Conservation (phyloP, 1,140 invertebrate species). For the Bilobella aurantiaca region DNA sequence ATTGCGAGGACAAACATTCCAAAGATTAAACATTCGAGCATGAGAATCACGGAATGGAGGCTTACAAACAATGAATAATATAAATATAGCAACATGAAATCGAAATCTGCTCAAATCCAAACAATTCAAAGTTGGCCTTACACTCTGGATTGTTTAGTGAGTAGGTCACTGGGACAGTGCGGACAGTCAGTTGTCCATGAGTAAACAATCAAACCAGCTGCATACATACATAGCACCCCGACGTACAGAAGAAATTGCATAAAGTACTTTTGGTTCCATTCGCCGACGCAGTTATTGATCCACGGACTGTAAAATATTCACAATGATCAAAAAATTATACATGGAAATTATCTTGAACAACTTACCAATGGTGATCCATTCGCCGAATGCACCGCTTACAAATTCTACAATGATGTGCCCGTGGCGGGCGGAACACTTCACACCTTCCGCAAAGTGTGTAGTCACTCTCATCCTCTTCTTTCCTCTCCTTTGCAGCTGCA, state of each 20-base stretch:
- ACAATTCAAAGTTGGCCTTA: constrained; percentile 50
- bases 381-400: constrained; percentile 73
- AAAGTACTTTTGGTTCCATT: constrained; percentile 88
- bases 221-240: constrained; percentile 55
- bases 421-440: constrained; percentile 69
- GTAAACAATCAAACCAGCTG: constrained; percentile 56
- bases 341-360: background rate
- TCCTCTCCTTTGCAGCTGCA: constrained; percentile 12
- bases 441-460: constrained; percentile 79
- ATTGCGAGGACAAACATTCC: constrained; percentile 83
- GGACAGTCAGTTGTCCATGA: constrained; percentile 65
- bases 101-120: no score
- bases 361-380: constrained; percentile 49
- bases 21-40: constrained; percentile 73
- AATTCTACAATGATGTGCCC: constrained; percentile 80
- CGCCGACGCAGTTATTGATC: constrained; percentile 84
- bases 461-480: constrained; percentile 47
- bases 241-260: constrained; percentile 82
- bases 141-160: constrained; percentile 63
- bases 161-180: constrained; percentile 54
- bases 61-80: constrained; percentile 45
- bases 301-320: background rate
- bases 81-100: no score
- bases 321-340: background rate
- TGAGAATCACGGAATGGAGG: constrained; percentile 71